phyloP scores from a whole-genome alignment of 2,888 invertebrate genomes.

The Pherbina coryleti region DNA sequence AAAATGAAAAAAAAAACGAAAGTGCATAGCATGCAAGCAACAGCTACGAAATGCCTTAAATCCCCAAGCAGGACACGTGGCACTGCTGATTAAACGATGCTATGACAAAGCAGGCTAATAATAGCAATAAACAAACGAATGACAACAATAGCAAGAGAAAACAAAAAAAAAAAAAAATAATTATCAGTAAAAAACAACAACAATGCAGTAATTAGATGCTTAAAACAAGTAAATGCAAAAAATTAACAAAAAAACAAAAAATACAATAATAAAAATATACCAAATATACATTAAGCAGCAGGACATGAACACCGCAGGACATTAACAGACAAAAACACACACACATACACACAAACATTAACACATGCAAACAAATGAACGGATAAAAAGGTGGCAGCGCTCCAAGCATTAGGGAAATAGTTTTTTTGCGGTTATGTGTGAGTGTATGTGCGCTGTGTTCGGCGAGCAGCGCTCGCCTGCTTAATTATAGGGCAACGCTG shows the following conservation, averaged over 20 bases:
- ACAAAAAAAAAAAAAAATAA: neutral
- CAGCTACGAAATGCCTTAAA: too few species aligned
- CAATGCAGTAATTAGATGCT: too few species aligned
- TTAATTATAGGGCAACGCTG: too few species aligned
- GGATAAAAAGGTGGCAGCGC: too few species aligned
- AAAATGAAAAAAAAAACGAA: too few species aligned
- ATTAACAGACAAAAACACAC: slow-evolving; percentile 19
- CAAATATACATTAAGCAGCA: slow-evolving; percentile 25
- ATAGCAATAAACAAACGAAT: neutral
- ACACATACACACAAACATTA: neutral
- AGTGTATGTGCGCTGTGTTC: neutral
- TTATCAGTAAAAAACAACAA: too few species aligned
- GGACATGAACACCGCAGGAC: slow-evolving; percentile 34
- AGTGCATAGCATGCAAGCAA: too few species aligned
- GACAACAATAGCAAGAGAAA: neutral
- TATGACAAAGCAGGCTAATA: too few species aligned
- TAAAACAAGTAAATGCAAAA: slow-evolving; percentile 16
- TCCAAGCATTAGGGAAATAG: too few species aligned
- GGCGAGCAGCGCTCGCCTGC: too few species aligned
- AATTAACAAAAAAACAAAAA: slow-evolving; percentile 32
- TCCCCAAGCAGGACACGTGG: too few species aligned
- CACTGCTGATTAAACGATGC: too few species aligned
- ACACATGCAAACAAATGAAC: neutral
- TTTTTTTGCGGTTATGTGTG: neutral
- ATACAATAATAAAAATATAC: slow-evolving; percentile 17